Conservation (phyloP, 2,888 invertebrate species). For the Tetragonisca angustula region DNA sequence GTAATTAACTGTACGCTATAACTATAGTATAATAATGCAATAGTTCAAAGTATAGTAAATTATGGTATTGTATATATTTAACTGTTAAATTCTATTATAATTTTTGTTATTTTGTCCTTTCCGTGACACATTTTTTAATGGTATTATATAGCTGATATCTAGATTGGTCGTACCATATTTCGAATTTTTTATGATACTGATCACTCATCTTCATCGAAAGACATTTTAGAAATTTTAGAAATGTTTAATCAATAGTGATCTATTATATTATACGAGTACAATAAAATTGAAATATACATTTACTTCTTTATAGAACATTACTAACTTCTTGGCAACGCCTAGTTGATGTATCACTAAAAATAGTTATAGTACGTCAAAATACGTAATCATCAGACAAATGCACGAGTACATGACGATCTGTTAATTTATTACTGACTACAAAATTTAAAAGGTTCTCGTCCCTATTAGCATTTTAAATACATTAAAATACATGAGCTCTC, state of each 20-base stretch:
- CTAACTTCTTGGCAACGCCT: background rate
- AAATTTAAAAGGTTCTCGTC: background rate
- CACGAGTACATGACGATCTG: background rate
- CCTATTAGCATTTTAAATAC: background rate
- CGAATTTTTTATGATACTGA: background rate
- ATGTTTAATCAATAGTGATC: background rate
- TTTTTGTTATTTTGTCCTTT: background rate
- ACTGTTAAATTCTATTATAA: background rate
- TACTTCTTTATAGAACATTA: background rate
- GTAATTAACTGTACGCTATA: background rate
- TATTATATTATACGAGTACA: background rate
- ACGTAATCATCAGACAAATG: background rate
- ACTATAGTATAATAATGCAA: too few species aligned
- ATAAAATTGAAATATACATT: background rate
- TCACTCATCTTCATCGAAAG: background rate
- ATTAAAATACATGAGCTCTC: background rate
- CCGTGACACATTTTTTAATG: background rate
- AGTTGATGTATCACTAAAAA: background rate
- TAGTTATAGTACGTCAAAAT: background rate
- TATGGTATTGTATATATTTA: background rate
- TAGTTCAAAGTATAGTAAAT: background rate
- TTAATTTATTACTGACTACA: background rate
- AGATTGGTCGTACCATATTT: background rate
- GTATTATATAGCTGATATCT: background rate
- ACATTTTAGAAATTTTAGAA: background rate